Evolutionary conservation across 2,113 vertebrate genomes (phyloP), one percentile per base, ranked within the genome.

Genomic region (Cyprinodon tularosa): DNA sequence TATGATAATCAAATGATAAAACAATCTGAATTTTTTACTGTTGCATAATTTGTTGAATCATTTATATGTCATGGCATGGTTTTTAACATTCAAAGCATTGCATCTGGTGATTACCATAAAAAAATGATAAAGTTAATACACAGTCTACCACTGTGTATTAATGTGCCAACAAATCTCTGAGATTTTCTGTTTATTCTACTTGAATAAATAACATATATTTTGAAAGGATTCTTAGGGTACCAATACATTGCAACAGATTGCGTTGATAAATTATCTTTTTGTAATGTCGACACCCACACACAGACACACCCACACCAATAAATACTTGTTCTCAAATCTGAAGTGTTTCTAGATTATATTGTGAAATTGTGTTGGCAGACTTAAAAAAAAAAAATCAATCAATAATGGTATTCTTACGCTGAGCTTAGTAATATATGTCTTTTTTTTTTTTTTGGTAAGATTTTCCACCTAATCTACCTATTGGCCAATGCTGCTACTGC

Each of bases 401-500:
- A n/a, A n/a, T n/a, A n/a, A n/a, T n/a, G n/a, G n/a, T n/a, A n/a
- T n/a, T n/a, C n/a, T n/a, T n/a, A n/a, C n/a, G n/a, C n/a, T n/a
- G n/a, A n/a, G n/a, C n/a, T n/a, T n/a, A n/a, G n/a, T n/a, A n/a
- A n/a, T n/a, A n/a, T n/a, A n/a, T n/a, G n/a, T n/a, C n/a, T n/a
- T n/a, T n/a, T n/a, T n/a, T n/a, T n/a, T 57, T 57, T 57, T 15
- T 57, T 53, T 53, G 20, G 20, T 53, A 17, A 53, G 50, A n/a
- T 53, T 53, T 62, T 65, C 44, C 36, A 77, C 2, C 67, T 53
- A 38, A 53, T 39, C 53, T 73, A 76, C 59, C 63, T 77, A 74
- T 72, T 65, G 61, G 61, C 68, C 53, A 63, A 60, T 3, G 22
- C 39, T 36, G 29, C 29, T 29, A 29, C 29, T 65, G 62, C 53